Conservation (phyloP, 2,888 invertebrate species). For the Ctena decussata region DNA sequence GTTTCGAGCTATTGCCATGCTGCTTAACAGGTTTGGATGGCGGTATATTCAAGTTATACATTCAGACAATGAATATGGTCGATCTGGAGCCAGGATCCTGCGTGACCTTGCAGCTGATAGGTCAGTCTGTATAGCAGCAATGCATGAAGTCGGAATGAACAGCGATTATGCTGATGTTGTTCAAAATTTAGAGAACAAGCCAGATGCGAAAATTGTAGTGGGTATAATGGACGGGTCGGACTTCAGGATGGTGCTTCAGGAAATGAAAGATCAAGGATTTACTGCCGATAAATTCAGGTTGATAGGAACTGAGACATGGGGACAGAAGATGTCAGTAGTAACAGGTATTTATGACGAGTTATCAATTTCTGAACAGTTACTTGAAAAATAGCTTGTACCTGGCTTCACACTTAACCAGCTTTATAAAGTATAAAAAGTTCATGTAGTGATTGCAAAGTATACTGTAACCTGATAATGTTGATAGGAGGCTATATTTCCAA, state of each 20-base stretch:
- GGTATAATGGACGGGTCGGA: constrained; percentile 61
- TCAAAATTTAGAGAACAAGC: constrained; percentile 60
- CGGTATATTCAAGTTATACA: constrained; percentile 85
- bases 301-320: constrained; percentile 77
- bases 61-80: constrained; percentile 71
- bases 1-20: constrained; percentile 80
- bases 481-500: no score
- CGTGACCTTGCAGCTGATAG: constrained; percentile 44
- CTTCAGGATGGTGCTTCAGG: constrained; percentile 61
- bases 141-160: constrained; percentile 55
- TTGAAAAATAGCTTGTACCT: no score
- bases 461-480: no score
- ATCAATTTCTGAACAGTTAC: no score
- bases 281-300: constrained; percentile 69
- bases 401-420: no score
- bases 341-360: not conserved
- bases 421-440: no score
- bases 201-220: constrained; percentile 74
- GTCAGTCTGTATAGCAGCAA: constrained; percentile 72
- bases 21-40: constrained; percentile 85
- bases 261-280: constrained; percentile 56
- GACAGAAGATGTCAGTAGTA: constrained; percentile 10
- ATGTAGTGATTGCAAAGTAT: no score
- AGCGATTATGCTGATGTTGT: constrained; percentile 58
- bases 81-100: constrained; percentile 45